phyloP scores from a whole-genome alignment of 1,140 invertebrate species.

The Drosophila eugracilis region DNA sequence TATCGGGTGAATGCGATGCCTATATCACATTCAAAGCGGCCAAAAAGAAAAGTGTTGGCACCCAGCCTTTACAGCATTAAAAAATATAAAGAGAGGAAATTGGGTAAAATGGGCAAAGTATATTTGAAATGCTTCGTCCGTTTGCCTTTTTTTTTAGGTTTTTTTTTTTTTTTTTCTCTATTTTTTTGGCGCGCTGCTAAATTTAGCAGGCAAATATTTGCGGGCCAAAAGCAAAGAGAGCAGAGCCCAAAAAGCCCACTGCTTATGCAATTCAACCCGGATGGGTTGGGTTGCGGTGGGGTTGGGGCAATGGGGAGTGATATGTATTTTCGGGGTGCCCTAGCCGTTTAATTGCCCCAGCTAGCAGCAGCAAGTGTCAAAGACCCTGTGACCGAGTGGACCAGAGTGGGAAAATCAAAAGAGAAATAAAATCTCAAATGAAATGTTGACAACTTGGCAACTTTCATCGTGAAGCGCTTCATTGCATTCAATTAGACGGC shows the following conservation, averaged over 20 bases:
- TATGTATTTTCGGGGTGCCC: slow-evolving; percentile 54
- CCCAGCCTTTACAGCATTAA: slow-evolving; percentile 57
- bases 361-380: slow-evolving; percentile 67
- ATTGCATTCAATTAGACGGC: slow-evolving; percentile 45
- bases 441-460: slow-evolving; percentile 47
- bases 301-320: slow-evolving; percentile 36
- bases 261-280: slow-evolving; percentile 73
- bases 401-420: slow-evolving; percentile 50
- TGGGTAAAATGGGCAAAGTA: slow-evolving; percentile 50
- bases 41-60: slow-evolving; percentile 58
- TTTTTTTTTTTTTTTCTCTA: too few species aligned
- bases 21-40: slow-evolving; percentile 57
- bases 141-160: slow-evolving; percentile 55
- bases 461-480: slow-evolving; percentile 39
- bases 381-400: slow-evolving; percentile 81
- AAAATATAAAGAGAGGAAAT: slow-evolving; percentile 19
- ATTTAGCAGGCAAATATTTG: slow-evolving; percentile 79
- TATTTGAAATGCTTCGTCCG: slow-evolving; percentile 50
- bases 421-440: slow-evolving; percentile 47
- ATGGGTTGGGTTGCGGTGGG: background rate
- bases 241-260: slow-evolving; percentile 16
- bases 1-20: slow-evolving; percentile 31
- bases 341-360: slow-evolving; percentile 71
- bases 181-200: slow-evolving; percentile 68
- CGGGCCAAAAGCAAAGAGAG: slow-evolving; percentile 30